Conservation (phyloP, 2,113 vertebrate genomes). For the Perccottus glenii region DNA sequence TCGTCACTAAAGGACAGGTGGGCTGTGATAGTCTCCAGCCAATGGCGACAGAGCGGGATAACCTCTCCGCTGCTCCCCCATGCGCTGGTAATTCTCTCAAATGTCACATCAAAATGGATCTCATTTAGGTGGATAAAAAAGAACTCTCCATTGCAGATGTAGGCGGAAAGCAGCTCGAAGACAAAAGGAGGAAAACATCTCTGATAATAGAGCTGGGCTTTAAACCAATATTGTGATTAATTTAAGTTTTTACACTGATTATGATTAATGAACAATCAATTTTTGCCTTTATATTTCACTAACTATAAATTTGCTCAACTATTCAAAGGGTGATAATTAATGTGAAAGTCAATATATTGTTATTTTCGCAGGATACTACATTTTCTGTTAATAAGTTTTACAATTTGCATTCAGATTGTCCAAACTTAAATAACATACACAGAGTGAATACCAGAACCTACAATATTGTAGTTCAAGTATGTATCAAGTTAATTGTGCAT, state of each 20-base stretch:
- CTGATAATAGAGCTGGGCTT: background rate
- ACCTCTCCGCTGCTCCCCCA: constrained; percentile 57
- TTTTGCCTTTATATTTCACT: no score
- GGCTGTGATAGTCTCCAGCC: constrained; percentile 47
- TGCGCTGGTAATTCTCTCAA: constrained; percentile 75
- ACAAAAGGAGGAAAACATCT: background rate
- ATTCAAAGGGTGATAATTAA: no score
- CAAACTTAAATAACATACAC: no score
- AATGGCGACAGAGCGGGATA: constrained; percentile 55
- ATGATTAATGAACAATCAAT: background rate
- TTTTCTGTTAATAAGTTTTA: no score
- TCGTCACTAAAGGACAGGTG: constrained; percentile 69
- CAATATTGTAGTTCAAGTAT: no score
- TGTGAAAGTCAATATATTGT: no score
- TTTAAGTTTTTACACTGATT: background rate
- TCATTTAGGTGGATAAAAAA: constrained; percentile 72
- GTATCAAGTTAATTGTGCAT: no score
- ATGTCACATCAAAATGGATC: constrained; percentile 81
- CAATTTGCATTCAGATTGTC: no score
- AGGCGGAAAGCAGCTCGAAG: constrained; percentile 51
- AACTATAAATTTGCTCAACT: no score
- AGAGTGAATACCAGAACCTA: no score
- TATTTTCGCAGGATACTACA: no score
- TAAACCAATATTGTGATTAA: background rate
- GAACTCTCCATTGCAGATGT: constrained; percentile 62